Evolutionary conservation across 2,113 vertebrate species (phyloP).

Genomic region (Epinephelus cyanopodus): DNA sequence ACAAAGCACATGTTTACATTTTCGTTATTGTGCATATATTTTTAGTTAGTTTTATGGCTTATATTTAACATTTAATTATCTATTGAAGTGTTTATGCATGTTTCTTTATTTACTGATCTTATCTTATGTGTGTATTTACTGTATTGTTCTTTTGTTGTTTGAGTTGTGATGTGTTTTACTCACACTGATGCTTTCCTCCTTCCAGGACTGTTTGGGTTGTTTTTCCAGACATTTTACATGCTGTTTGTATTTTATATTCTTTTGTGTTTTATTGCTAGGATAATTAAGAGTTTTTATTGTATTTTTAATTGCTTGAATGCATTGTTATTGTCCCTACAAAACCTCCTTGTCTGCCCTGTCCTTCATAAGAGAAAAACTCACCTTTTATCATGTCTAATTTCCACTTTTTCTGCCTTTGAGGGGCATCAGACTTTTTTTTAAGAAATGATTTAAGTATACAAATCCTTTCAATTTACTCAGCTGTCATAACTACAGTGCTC

Average conservation of each 20-base stretch:
- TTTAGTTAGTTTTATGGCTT: too few relatives aligned
- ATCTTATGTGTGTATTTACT: too few relatives aligned
- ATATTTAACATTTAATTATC: too few relatives aligned
- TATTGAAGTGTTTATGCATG: too few relatives aligned
- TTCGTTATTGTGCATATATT: too few relatives aligned
- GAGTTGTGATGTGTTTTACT: background rate
- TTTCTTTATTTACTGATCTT: too few relatives aligned
- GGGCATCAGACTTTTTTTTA: background rate
- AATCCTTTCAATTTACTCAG: background rate
- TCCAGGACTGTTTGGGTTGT: background rate
- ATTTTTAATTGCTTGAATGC: background rate
- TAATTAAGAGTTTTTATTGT: background rate
- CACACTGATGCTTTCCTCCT: too few relatives aligned
- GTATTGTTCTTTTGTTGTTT: too few relatives aligned
- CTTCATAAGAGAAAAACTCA: background rate
- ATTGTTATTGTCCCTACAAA: background rate
- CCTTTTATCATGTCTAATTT: background rate
- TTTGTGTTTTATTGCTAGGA: background rate
- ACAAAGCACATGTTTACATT: too few relatives aligned
- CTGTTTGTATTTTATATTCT: background rate
- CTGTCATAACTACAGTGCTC: background rate
- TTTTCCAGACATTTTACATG: too few relatives aligned
- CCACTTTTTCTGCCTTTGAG: background rate
- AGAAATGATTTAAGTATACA: background rate
- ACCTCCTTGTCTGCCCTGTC: background rate